Percentiles rank a stretch among this genome's conserved stretches.
These are phyloP conservation scores for Pachypanchax playfairii DNA, from an alignment of 2,113 vertebrate species.

Conservation along the genomic window DNA sequence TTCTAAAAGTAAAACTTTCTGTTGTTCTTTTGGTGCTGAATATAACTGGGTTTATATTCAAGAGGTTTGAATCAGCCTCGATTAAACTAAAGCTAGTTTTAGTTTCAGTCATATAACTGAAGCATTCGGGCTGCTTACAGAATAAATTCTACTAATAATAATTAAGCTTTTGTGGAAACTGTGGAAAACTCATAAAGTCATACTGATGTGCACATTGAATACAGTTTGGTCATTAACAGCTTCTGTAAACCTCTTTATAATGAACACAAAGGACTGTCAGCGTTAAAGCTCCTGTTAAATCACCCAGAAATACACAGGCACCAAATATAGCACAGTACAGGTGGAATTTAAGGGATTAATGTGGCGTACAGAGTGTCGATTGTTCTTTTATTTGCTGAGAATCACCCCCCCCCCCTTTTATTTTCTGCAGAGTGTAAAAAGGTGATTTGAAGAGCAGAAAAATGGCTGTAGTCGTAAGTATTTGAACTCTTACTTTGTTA, in stretches of 20 bases:
- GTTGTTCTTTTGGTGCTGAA: too few relatives aligned
- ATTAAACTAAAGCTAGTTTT: too few relatives aligned
- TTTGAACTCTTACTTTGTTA: not conserved
- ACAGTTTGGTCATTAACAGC: not conserved
- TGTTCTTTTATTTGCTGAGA: slow-evolving; percentile 36
- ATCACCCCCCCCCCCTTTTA: slow-evolving; percentile 15
- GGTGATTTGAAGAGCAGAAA: slow-evolving; percentile 49
- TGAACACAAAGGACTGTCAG: slow-evolving; percentile 14
- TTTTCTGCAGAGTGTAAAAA: slow-evolving; percentile 26
- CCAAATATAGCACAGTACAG: slow-evolving; percentile 51
- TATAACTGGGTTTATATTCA: not conserved
- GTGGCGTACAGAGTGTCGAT: slow-evolving; percentile 18
- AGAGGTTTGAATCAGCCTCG: too few relatives aligned
- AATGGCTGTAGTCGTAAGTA: slow-evolving; percentile 82
- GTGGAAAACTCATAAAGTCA: too few relatives aligned
- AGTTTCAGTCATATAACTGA: too few relatives aligned
- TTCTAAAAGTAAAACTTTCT: too few relatives aligned
- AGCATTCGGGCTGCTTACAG: too few relatives aligned
- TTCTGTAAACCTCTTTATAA: slow-evolving; percentile 10
- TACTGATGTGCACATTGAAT: not conserved
- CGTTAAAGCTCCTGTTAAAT: slow-evolving; percentile 43
- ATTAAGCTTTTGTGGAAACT: too few relatives aligned
- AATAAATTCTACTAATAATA: too few relatives aligned
- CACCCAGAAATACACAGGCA: slow-evolving; percentile 22
- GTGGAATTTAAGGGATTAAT: slow-evolving; percentile 43